Percentiles rank a stretch among this genome's conserved stretches.
Conservation (phyloP, 2,888 invertebrate species). For the Eupithecia tripunctaria region DNA sequence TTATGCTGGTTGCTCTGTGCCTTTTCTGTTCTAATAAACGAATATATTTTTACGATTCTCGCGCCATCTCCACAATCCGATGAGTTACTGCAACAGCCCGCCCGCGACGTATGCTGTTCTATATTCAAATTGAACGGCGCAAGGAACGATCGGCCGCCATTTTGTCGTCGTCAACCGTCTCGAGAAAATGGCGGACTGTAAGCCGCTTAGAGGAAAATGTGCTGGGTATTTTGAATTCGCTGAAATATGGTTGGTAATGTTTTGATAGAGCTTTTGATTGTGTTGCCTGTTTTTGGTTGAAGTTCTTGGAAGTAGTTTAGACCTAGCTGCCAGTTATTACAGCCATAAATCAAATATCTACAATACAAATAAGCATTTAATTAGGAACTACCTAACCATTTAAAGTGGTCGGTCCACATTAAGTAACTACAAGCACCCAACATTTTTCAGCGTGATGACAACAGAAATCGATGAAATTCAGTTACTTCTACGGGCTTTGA, state of each 20-base stretch:
- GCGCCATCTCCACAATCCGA: conserved; percentile 81
- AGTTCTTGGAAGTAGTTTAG: not conserved
- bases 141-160: conserved; percentile 74
- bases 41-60: conserved; percentile 78
- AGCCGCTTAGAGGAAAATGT: conserved; percentile 67
- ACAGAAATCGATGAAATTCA: not conserved
- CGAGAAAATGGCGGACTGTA: conserved; percentile 49
- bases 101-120: conserved; percentile 83
- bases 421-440: not conserved
- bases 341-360: not conserved
- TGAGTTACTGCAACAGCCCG: conserved; percentile 80
- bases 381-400: too few relatives aligned
- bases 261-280: conserved; percentile 41
- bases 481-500: not conserved
- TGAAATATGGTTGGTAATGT: conserved; percentile 54
- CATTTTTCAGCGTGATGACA: not conserved
- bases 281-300: conserved; percentile 20
- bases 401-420: too few relatives aligned
- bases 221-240: conserved; percentile 58
- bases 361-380: not conserved
- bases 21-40: conserved; percentile 55
- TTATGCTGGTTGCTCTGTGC: conserved; percentile 46
- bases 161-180: conserved; percentile 71
- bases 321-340: not conserved
- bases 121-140: conserved; percentile 82